Conservation (phyloP, 2,797 vertebrate genomes). For the Propithecus deckenii region DNA sequence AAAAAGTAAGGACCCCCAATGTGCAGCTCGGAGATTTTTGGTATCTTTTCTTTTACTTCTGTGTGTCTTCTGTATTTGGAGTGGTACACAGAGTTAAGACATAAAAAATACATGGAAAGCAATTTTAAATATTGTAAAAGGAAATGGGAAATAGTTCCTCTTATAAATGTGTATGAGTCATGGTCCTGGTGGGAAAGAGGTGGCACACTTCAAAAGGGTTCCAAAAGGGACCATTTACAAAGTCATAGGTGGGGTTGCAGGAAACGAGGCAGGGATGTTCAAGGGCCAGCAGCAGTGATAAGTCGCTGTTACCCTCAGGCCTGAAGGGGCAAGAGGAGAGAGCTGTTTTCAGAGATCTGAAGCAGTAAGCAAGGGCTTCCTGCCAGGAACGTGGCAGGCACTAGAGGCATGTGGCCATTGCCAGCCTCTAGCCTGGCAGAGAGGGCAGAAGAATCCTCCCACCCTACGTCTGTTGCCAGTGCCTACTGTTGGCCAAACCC, state of each 20-base stretch:
- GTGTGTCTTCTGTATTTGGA: neutral
- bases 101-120: neutral
- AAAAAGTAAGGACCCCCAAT: constrained; percentile 91
- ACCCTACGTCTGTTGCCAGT: neutral
- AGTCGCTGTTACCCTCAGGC: neutral
- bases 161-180: neutral
- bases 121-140: neutral
- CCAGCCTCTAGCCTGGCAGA: neutral
- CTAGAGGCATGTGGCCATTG: neutral
- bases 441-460: neutral
- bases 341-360: neutral
- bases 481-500: neutral
- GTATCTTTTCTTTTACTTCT: neutral
- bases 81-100: neutral
- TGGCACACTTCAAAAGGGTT: neutral
- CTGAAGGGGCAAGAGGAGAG: neutral
- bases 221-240: neutral
- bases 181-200: neutral
- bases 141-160: neutral
- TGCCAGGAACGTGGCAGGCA: neutral
- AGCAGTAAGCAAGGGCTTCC: neutral
- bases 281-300: neutral
- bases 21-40: neutral
- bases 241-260: neutral
- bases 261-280: neutral